These are phyloP conservation scores for Fistularia tabacaria DNA, from an alignment of 2,797 vertebrate species.

Conservation along the genomic window DNA sequence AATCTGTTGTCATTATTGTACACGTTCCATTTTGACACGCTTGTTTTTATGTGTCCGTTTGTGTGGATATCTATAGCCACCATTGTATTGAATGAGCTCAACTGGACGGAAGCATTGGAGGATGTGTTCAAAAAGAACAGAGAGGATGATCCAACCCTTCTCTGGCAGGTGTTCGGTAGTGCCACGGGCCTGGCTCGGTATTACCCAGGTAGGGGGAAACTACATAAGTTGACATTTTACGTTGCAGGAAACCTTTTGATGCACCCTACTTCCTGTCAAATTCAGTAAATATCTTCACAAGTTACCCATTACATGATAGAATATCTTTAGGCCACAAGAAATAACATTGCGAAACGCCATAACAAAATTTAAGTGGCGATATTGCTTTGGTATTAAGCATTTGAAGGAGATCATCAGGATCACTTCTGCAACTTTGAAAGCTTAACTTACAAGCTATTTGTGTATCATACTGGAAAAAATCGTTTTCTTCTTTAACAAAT, in stretches of 20 bases:
- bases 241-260: not conserved
- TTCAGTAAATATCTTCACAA: too few species aligned
- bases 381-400: too few species aligned
- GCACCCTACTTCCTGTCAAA: not conserved
- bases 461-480: too few species aligned
- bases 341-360: too few species aligned
- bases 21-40: not conserved
- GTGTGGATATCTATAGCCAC: conserved; percentile 75
- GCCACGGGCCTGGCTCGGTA: conserved; percentile 94
- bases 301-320: too few species aligned
- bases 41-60: not conserved
- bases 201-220: conserved; percentile 75
- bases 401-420: too few species aligned
- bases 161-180: conserved; percentile 97
- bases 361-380: too few species aligned
- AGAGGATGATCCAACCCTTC: conserved; percentile 87
- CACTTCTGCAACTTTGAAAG: too few species aligned
- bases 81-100: conserved; percentile 92
- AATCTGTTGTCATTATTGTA: too few species aligned
- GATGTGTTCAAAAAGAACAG: conserved; percentile 91
- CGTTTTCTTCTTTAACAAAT: too few species aligned
- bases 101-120: conserved; percentile 90
- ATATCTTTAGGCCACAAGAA: too few species aligned
- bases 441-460: too few species aligned
- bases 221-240: not conserved